Evolutionary conservation across 1,140 invertebrate genomes (phyloP).

Genomic region (Zophobas morio): DNA sequence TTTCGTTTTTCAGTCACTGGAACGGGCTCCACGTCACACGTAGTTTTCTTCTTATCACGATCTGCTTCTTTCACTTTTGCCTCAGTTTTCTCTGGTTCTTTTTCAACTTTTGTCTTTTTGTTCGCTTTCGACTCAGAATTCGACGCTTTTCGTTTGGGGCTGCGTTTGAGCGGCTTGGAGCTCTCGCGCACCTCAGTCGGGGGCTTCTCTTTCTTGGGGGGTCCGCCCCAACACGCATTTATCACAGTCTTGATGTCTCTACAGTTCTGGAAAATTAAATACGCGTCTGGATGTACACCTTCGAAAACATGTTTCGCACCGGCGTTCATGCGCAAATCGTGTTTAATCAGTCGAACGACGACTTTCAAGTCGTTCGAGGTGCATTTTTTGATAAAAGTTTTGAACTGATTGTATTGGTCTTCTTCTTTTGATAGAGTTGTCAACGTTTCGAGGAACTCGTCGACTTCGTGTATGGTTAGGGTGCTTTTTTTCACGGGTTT

Average conservation of each 20-base stretch:
- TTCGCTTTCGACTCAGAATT: background rate
- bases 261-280: slow-evolving; percentile 89
- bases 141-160: slow-evolving; percentile 1
- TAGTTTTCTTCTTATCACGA: too few relatives aligned
- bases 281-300: slow-evolving; percentile 88
- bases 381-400: slow-evolving; percentile 82
- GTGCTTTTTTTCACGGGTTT: slow-evolving; percentile 78
- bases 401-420: slow-evolving; percentile 85
- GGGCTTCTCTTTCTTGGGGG: slow-evolving; percentile 11
- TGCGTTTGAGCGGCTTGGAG: background rate
- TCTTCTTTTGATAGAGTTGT: slow-evolving; percentile 89
- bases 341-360: slow-evolving; percentile 89
- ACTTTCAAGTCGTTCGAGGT: slow-evolving; percentile 91
- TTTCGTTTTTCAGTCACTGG: background rate
- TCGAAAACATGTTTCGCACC: slow-evolving; percentile 93
- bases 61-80: background rate
- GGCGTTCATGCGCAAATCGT: slow-evolving; percentile 92
- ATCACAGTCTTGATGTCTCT: slow-evolving; percentile 83
- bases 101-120: background rate
- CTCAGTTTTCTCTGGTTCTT: background rate
- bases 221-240: slow-evolving; percentile 68
- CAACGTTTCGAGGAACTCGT: slow-evolving; percentile 81
- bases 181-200: slow-evolving; percentile 50
- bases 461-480: slow-evolving; percentile 85
- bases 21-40: background rate